Percentiles rank a stretch among this genome's conserved stretches.
Conservation (phyloP, 1,140 invertebrate species). For the Tetramorium parvispinum region DNA sequence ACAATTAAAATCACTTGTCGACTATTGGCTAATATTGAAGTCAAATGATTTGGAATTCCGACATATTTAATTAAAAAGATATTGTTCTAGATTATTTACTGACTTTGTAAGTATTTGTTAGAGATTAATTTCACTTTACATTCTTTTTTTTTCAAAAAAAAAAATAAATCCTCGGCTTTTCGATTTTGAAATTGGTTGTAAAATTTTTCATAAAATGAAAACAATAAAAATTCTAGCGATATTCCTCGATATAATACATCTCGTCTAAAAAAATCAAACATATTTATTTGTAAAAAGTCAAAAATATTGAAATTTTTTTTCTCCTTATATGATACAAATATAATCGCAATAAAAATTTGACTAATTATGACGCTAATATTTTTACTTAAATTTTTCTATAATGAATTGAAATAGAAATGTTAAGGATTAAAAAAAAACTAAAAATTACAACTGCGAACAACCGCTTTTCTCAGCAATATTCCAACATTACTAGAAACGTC, state of each 20-base stretch:
- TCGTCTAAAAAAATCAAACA: background rate
- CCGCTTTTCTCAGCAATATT: background rate
- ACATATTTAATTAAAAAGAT: background rate
- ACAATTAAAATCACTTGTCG: constrained; percentile 12
- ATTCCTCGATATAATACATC: background rate
- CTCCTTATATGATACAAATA: background rate
- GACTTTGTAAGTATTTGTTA: background rate
- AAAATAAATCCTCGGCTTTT: background rate
- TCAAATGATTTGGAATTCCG: background rate
- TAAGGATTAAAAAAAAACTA: background rate
- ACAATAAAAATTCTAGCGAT: background rate
- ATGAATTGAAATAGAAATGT: background rate
- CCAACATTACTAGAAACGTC: background rate
- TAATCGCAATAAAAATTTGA: background rate
- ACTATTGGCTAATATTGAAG: background rate
- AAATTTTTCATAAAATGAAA: background rate
- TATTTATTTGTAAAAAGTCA: background rate
- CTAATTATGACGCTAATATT: background rate
- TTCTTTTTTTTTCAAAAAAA: background rate
- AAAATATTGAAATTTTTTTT: background rate
- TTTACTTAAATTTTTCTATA: background rate
- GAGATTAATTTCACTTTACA: background rate
- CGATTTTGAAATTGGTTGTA: background rate
- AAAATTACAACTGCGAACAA: background rate
- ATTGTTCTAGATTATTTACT: background rate